phyloP scores from a whole-genome alignment of 2,888 invertebrate genomes.

The Spilosoma lubricipeda region DNA sequence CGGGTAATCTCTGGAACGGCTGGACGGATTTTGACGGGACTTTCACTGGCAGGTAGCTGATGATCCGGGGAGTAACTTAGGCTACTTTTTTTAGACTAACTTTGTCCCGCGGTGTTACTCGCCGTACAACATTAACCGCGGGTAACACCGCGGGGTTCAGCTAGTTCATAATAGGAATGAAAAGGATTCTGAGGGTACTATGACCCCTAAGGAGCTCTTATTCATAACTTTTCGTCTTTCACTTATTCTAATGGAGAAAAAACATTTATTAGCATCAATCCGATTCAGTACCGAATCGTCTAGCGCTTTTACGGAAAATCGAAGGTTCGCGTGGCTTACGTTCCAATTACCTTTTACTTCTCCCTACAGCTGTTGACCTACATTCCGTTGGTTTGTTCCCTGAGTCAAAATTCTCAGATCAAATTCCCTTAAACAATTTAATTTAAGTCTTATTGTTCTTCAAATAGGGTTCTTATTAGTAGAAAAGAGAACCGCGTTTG shows the following conservation, averaged over 20 bases:
- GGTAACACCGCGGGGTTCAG: too few species aligned
- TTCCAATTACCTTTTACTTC: slow-evolving; percentile 62
- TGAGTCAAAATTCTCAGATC: slow-evolving; percentile 53
- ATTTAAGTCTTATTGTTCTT: slow-evolving; percentile 53
- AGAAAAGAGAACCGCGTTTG: slow-evolving; percentile 30
- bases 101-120: too few species aligned
- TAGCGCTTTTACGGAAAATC: slow-evolving; percentile 56
- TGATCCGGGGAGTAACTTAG: too few species aligned
- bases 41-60: too few species aligned
- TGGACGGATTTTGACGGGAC: too few species aligned
- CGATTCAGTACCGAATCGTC: slow-evolving; percentile 29
- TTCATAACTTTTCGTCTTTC: not conserved
- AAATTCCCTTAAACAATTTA: slow-evolving; percentile 50
- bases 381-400: slow-evolving; percentile 51
- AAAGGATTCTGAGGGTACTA: not conserved
- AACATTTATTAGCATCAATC: slow-evolving; percentile 29
- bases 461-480: slow-evolving; percentile 51
- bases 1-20: too few species aligned
- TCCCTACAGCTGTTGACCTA: slow-evolving; percentile 68
- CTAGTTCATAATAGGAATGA: not conserved
- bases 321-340: slow-evolving; percentile 57
- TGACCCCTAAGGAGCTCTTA: not conserved
- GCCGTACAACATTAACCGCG: too few species aligned
- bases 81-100: too few species aligned
- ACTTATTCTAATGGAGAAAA: slow-evolving; percentile 15